Evolutionary conservation across 2,113 vertebrate genomes (phyloP).

Genomic region (Pao palembangensis): DNA sequence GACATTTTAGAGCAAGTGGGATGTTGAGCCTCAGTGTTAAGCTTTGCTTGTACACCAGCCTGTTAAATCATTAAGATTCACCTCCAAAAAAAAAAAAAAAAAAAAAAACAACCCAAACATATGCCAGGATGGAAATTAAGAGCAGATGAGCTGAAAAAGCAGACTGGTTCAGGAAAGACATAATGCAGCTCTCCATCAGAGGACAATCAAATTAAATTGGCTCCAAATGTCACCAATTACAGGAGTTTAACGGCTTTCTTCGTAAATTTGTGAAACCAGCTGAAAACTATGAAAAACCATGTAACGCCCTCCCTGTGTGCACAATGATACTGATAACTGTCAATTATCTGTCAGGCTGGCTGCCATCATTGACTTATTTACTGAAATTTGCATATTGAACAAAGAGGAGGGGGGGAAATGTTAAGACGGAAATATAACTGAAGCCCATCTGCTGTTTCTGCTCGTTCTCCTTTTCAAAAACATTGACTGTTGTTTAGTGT

Average conservation of each 20-base stretch:
- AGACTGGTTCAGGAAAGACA: too few relatives aligned
- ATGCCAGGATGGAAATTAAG: too few relatives aligned
- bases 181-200: too few relatives aligned
- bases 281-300: not conserved
- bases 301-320: slow-evolving; percentile 3
- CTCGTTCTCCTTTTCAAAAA: slow-evolving; percentile 34
- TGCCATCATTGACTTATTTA: slow-evolving; percentile 32
- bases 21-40: not conserved
- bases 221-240: too few relatives aligned
- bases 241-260: too few relatives aligned
- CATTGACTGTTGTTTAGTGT: slow-evolving; percentile 35
- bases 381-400: slow-evolving; percentile 10
- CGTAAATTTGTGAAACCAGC: too few relatives aligned
- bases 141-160: too few relatives aligned
- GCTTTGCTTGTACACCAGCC: too few relatives aligned
- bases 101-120: too few relatives aligned
- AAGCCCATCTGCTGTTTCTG: slow-evolving; percentile 9
- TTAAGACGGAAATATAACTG: slow-evolving; percentile 10
- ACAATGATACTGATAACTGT: slow-evolving; percentile 19
- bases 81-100: not conserved
- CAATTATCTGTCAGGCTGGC: slow-evolving; percentile 18
- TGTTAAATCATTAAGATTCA: too few relatives aligned
- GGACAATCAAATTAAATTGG: too few relatives aligned
- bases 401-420: not conserved
- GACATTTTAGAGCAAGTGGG: not conserved